Base-by-base conservation (phyloP, 1,140 invertebrate species). In the Lanistes nyassanus region DNA sequence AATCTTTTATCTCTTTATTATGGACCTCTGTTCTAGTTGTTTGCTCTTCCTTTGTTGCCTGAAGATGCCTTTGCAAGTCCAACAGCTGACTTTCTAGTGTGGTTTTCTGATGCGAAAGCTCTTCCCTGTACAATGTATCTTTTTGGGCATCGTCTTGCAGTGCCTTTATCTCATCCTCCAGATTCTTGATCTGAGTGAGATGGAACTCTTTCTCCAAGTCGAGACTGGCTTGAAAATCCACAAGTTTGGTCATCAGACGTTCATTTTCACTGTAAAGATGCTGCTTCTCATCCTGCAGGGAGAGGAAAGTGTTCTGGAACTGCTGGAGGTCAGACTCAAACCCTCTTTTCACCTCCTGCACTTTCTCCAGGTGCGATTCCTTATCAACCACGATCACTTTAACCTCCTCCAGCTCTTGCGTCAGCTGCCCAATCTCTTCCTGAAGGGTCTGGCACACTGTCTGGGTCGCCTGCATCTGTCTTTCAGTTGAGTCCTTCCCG, bases 371-470 rank as follows among this genome's bases (percentile, higher is more conserved):
- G 36, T 70, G 74, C 47, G n/a, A 31, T n/a, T 79, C 75, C 47
- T 75, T 77, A 5, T 76, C 66, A 51, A 76, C 76, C 56, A 69
- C 74, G 47, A 79, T 65, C 36, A 7, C 51, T 16, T 74, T 56
- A 34, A 79, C 23, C 5, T 56, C 56, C 51, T 76, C 56, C 34
- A 76, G 66, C 56, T 76, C 69, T 64, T 29, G n/a, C 29, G 21
- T 66, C 64, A 84, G 71, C 26, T 82, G 76, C 37, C 76, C 75
- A 4, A 84, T 76, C 68, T 81, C 75, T 58, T 81, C 77, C 56
- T 81, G 76, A 65, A 84, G 71, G 11, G 56, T 31, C 23, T 75
- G 31, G 37, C 71, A 79, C n/a, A 60, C 29, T 9, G n/a, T 34
- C 53, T 68, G 47, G 1, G 77, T 75, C 21, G 66, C 68, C 58